Conservation (phyloP, 2,797 vertebrate genomes). For the Pangasius sanitwongsei region DNA sequence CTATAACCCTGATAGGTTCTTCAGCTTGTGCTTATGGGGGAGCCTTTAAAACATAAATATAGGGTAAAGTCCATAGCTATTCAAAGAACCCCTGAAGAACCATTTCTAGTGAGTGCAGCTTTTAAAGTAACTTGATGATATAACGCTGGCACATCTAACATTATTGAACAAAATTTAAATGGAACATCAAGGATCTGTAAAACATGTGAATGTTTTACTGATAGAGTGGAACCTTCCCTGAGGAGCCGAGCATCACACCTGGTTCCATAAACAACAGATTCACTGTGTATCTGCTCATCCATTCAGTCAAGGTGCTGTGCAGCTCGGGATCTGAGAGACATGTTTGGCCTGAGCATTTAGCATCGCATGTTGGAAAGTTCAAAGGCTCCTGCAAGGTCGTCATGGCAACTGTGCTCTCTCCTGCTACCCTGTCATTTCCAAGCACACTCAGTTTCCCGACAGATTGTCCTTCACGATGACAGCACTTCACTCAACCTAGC, state of each 20-base stretch:
- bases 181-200: not conserved
- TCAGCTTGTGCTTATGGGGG: not conserved
- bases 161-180: not conserved
- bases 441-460: constrained; percentile 75
- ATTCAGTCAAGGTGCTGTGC: constrained; percentile 5
- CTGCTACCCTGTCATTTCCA: constrained; percentile 81
- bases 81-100: not conserved
- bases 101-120: not conserved
- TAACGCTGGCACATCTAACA: not conserved
- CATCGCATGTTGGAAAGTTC: constrained; percentile 83
- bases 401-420: constrained; percentile 87
- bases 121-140: not conserved
- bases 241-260: not conserved
- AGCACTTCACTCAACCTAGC: constrained; percentile 56
- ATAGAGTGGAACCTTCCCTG: not conserved
- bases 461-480: constrained; percentile 64
- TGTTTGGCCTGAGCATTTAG: constrained; percentile 81
- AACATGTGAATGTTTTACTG: not conserved
- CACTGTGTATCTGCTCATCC: constrained; percentile 15
- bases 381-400: constrained; percentile 86
- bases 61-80: not conserved
- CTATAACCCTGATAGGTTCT: not conserved
- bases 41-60: not conserved
- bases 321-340: constrained; percentile 41
- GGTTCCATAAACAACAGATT: not conserved